A percentile compares a stretch with the other conserved stretches of the same genome.
Evolutionary conservation across 1,140 invertebrate species (phyloP).

Genomic region (Leptinotarsa lineolata): DNA sequence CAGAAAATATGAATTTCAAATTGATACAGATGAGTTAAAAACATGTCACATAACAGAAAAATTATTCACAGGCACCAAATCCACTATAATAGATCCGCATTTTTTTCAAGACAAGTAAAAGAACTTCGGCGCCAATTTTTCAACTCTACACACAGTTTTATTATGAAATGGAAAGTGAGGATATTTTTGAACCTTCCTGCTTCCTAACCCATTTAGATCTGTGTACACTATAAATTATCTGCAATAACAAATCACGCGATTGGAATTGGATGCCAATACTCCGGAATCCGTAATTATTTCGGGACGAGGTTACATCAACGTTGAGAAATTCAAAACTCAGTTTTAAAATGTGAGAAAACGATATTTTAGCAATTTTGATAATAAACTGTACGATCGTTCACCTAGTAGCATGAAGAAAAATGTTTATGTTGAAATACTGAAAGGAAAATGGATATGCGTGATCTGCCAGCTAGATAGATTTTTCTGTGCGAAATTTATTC

Average conservation of each 20-base stretch:
- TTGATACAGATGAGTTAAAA: no score
- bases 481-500: no score
- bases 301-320: background rate
- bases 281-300: background rate
- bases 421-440: background rate
- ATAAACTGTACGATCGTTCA: background rate
- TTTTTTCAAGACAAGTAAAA: no score
- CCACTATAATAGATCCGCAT: no score
- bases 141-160: no score
- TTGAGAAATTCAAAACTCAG: background rate
- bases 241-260: background rate
- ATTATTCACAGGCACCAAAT: no score
- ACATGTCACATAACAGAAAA: no score
- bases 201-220: background rate
- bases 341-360: background rate
- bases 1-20: no score
- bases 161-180: background rate
- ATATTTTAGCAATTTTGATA: background rate
- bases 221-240: background rate
- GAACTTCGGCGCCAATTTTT: no score
- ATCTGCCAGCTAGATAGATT: no score
- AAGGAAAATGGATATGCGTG: no score
- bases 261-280: background rate
- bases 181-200: background rate
- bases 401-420: background rate